A percentile compares a stretch with the other conserved stretches of the same genome.
These are phyloP conservation scores for Drosophila prosaltans DNA, from an alignment of 1,140 invertebrate genomes.

Conservation along the genomic window DNA sequence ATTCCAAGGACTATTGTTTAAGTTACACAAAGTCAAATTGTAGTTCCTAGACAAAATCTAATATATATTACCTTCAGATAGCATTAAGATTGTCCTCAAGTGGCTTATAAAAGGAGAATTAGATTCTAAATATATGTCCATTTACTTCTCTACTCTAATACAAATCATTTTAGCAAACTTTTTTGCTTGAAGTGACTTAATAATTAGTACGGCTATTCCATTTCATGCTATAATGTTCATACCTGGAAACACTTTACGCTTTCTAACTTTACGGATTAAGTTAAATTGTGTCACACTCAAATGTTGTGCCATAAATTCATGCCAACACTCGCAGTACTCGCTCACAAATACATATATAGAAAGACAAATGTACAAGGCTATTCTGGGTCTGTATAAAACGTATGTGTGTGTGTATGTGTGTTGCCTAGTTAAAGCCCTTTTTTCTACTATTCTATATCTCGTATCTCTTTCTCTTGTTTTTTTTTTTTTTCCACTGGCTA, in stretches of 20 bases:
- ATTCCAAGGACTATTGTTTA: conserved; percentile 3
- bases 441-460: conserved; percentile 2
- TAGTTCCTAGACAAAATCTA: not conserved
- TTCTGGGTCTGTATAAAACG: conserved; percentile 38
- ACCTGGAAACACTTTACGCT: conserved; percentile 37
- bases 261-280: conserved; percentile 67
- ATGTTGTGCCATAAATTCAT: conserved; percentile 76
- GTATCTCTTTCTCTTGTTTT: not conserved
- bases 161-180: too few species aligned
- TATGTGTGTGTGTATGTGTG: conserved; percentile 40
- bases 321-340: conserved; percentile 60
- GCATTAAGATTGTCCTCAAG: too few species aligned
- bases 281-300: conserved; percentile 80
- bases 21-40: not conserved
- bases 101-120: too few species aligned
- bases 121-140: too few species aligned
- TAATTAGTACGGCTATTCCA: too few species aligned
- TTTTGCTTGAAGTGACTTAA: too few species aligned
- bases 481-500: not conserved
- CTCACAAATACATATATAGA: conserved; percentile 17
- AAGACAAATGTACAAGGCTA: conserved; percentile 57
- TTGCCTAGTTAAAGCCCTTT: conserved; percentile 56
- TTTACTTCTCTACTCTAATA: too few species aligned
- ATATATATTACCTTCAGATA: too few species aligned
- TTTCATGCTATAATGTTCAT: too few species aligned